Evolutionary conservation across 2,113 vertebrate genomes (phyloP).

Genomic region (Jacana jacana): DNA sequence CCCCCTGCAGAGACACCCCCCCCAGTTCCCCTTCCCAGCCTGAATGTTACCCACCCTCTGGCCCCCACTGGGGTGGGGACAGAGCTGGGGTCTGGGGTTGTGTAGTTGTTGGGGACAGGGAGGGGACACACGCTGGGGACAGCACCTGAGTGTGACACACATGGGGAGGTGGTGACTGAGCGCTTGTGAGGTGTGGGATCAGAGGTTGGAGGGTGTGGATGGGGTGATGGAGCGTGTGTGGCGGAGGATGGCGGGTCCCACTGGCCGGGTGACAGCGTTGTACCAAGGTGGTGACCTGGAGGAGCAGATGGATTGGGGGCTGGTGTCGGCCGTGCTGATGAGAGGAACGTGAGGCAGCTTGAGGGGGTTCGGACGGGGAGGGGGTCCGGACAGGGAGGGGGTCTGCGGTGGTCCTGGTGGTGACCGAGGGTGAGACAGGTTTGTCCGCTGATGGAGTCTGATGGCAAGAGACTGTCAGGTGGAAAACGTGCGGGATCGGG

Average conservation of each 20-base stretch:
- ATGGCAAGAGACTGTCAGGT: background rate
- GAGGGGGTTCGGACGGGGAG: accelerated
- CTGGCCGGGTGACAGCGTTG: background rate
- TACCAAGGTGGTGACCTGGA: background rate
- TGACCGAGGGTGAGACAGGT: background rate
- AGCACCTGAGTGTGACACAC: accelerated
- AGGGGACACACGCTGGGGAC: accelerated
- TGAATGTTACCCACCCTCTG: background rate
- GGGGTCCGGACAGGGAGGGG: background rate
- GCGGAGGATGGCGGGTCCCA: accelerated
- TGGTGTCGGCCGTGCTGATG: accelerated
- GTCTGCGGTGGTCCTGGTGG: background rate
- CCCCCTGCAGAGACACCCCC: background rate
- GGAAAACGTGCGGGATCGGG: background rate
- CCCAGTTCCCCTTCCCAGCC: background rate
- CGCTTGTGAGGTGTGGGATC: accelerated
- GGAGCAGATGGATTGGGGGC: background rate
- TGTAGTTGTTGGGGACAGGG: background rate
- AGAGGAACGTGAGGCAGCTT: accelerated
- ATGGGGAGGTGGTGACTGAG: accelerated
- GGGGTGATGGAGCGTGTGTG: accelerated
- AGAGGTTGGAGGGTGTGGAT: accelerated
- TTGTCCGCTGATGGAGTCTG: background rate
- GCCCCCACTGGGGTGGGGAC: background rate
- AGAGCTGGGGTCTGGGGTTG: background rate